Conservation (phyloP, 2,888 invertebrate genomes). For the Netelia fuscicornis region DNA sequence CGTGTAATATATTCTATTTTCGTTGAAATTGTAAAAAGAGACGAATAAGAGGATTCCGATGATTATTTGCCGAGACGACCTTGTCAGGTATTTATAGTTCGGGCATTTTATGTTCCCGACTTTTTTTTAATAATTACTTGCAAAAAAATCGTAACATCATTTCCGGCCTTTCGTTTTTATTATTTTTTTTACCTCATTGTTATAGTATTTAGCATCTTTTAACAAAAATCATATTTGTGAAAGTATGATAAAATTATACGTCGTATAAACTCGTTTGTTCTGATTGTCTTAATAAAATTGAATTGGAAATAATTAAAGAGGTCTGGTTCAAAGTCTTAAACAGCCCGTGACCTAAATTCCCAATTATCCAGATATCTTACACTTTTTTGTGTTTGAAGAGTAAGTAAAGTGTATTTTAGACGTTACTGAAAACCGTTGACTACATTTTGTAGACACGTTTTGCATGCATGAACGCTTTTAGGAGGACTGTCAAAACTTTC, state of each 20-base stretch:
- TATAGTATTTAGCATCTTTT: background rate
- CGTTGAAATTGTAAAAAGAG: constrained; percentile 11
- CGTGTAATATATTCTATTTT: background rate
- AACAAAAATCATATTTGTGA: background rate
- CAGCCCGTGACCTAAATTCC: constrained; percentile 10
- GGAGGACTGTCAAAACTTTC: background rate
- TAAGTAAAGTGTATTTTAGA: background rate
- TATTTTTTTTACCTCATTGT: background rate
- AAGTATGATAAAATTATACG: background rate
- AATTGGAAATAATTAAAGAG: constrained; percentile 35
- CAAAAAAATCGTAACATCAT: background rate
- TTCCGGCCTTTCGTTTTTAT: background rate
- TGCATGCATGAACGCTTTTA: background rate
- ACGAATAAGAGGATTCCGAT: constrained; percentile 6
- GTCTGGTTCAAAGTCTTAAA: constrained; percentile 29
- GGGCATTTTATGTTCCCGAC: background rate
- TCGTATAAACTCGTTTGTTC: background rate
- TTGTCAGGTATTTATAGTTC: constrained; percentile 58
- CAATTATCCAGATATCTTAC: background rate
- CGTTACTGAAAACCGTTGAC: background rate
- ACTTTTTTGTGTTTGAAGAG: background rate
- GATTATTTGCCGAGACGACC: constrained; percentile 42
- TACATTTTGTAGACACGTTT: background rate
- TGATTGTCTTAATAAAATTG: constrained; percentile 24
- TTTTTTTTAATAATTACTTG: constrained; percentile 2